Base-by-base conservation (phyloP, 2,797 vertebrate genomes). In the Hemibagrus guttatus region DNA sequence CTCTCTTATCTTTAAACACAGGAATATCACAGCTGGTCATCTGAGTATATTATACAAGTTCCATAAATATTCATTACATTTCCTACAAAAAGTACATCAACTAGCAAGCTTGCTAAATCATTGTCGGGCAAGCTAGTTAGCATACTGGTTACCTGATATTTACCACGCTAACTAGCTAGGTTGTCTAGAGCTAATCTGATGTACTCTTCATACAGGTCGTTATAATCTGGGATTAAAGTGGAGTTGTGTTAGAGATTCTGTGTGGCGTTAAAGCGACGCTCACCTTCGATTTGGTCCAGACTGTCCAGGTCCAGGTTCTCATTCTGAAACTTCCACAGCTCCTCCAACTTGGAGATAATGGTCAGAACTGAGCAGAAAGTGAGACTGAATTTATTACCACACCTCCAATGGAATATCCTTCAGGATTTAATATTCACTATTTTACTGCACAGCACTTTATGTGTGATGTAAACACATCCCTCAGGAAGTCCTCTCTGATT, bases 361-460 rank as follows among this genome's bases (percentile, higher is more conserved):
- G 5, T 46, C 19, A 81, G 79, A 81, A 49, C 79, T 81, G 79
- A 81, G 13, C 79, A 81, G 59, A 42, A 81, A n/a, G 1, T 5
- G 0, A 75, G 46, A 46, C 1, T 49, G 23, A 56, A 16, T 11
- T 64, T 16, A 81, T 64, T 7, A 81, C 63, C n/a, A 16, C 23
- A 75, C 46, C 21, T 21, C n/a, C 35, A 2, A 66, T 31, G n/a
- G n/a, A 68, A 68, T 2, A 31, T 35, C 6, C 39, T 19, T 3
- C 68, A 42, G 1, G 9, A 13, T 23, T 7, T 17, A 28, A 31
- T 16, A 31, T 68, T 68, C 31, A 35, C 64, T 35, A 64, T 13
- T 63, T n/a, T 63, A n/a, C 61, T 63, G 26, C 8, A 63, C 61
- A n/a, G 2, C 61, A n/a, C 6, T n/a, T n/a, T 66, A n/a, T 66